A percentile compares a stretch with the other conserved stretches of the same genome.
Conservation (phyloP, 2,888 invertebrate species). For the Tetragonula carbonaria region DNA sequence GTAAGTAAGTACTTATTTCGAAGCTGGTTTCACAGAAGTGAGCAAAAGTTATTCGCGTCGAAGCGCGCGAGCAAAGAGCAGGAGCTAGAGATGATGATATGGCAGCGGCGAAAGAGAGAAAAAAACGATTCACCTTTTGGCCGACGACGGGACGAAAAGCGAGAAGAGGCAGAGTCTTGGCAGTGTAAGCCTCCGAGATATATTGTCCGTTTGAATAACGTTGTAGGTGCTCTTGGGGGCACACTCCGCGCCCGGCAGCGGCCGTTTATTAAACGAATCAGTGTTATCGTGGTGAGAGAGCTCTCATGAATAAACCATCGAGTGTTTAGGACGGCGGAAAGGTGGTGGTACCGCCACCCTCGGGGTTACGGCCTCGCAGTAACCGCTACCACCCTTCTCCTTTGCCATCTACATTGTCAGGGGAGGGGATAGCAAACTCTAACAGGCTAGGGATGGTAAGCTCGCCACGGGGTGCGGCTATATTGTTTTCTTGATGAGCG, state of each 20-base stretch:
- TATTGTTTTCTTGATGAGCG: constrained; percentile 84
- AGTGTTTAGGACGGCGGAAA: constrained; percentile 79
- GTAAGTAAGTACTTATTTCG: not conserved
- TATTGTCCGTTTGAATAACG: constrained; percentile 82
- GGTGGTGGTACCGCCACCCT: constrained; percentile 68
- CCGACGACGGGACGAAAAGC: constrained; percentile 47
- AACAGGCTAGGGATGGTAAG: constrained; percentile 76
- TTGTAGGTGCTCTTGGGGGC: constrained; percentile 69
- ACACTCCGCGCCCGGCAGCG: constrained; percentile 66
- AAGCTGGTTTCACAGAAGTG: not conserved
- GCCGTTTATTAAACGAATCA: constrained; percentile 84
- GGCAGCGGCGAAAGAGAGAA: constrained; percentile 22
- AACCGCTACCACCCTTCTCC: constrained; percentile 63
- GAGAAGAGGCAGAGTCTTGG: constrained; percentile 73
- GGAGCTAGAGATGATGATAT: not conserved
- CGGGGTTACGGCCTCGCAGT: constrained; percentile 71
- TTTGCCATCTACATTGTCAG: constrained; percentile 19
- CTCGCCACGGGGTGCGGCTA: constrained; percentile 82
- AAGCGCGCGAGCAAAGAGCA: not conserved
- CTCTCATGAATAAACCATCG: constrained; percentile 84
- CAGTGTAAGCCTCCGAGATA: constrained; percentile 80
- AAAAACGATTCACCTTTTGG: constrained; percentile 44
- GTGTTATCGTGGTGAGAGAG: constrained; percentile 82
- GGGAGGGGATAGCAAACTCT: constrained; percentile 63
- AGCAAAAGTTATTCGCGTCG: constrained; percentile 41